phyloP scores from a whole-genome alignment of 2,113 vertebrate species.

The Emberiza fucata region DNA sequence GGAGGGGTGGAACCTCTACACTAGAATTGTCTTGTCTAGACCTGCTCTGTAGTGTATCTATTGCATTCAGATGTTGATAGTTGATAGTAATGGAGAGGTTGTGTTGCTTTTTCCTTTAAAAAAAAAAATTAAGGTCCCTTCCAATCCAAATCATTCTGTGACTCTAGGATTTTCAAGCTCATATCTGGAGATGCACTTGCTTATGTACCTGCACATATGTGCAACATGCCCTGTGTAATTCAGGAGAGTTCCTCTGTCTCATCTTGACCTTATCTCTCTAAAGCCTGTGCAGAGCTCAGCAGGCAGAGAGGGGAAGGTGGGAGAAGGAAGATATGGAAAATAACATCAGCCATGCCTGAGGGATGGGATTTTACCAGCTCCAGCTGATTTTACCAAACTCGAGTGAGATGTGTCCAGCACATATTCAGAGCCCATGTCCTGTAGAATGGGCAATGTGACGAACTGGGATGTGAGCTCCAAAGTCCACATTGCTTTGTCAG shows the following conservation, averaged over 20 bases:
- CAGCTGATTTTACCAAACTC: background rate
- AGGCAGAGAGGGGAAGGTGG: background rate
- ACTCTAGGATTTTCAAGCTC: background rate
- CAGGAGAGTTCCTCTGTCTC: background rate
- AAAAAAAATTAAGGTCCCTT: background rate
- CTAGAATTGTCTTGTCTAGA: background rate
- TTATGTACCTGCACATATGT: no score
- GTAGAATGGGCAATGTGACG: fast-evolving
- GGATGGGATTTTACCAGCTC: background rate
- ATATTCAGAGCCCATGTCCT: background rate
- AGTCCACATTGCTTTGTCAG: background rate
- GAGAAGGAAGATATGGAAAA: background rate
- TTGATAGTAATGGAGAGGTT: background rate
- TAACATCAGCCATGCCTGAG: background rate
- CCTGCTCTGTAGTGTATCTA: background rate
- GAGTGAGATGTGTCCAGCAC: background rate
- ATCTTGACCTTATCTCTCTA: background rate
- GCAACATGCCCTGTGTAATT: background rate
- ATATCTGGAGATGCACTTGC: background rate
- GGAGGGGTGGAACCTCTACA: background rate
- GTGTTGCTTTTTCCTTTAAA: background rate
- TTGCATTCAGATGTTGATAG: background rate
- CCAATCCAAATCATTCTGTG: background rate
- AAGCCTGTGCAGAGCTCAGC: background rate
- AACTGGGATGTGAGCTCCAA: background rate